Conservation (phyloP, 1,140 invertebrate species). For the Melitaea cinxia region DNA sequence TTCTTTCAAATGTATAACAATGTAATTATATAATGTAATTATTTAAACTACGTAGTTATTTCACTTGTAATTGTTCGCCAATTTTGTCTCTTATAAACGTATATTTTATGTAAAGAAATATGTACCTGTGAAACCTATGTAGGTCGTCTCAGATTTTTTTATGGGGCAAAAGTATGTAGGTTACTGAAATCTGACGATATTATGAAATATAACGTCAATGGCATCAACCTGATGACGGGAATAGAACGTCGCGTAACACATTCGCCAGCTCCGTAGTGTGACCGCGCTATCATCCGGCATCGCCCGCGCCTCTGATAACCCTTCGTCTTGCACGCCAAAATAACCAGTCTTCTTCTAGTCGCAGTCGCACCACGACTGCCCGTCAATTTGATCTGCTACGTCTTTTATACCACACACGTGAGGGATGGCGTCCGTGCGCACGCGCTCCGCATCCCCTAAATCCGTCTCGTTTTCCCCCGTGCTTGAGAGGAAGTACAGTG, state of each 20-base stretch:
- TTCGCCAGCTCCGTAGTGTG: slow-evolving; percentile 67
- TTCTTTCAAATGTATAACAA: background rate
- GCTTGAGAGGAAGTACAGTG: slow-evolving; percentile 77
- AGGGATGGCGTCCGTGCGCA: slow-evolving; percentile 80
- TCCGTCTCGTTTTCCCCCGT: slow-evolving; percentile 80
- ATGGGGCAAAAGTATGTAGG: slow-evolving; percentile 42
- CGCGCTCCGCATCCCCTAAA: slow-evolving; percentile 80
- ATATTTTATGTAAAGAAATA: background rate
- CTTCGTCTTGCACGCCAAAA: slow-evolving; percentile 61
- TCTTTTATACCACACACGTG: slow-evolving; percentile 64
- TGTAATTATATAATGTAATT: background rate
- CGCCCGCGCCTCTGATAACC: slow-evolving; percentile 68
- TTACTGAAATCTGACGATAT: slow-evolving; percentile 66
- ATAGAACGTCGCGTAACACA: slow-evolving; percentile 71
- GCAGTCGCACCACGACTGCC: slow-evolving; percentile 72
- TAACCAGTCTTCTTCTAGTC: slow-evolving; percentile 72
- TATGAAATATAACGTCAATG: slow-evolving; percentile 73
- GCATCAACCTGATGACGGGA: slow-evolving; percentile 74
- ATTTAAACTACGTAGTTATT: too few species aligned
- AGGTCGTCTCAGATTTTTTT: background rate
- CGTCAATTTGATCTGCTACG: slow-evolving; percentile 46
- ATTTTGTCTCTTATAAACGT: background rate
- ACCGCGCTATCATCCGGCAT: slow-evolving; percentile 70
- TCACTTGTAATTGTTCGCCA: too few species aligned
- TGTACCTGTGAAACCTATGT: background rate